Evolutionary conservation across 2,888 invertebrate genomes (phyloP).

Genomic region (Cryptophagus acutangulus): DNA sequence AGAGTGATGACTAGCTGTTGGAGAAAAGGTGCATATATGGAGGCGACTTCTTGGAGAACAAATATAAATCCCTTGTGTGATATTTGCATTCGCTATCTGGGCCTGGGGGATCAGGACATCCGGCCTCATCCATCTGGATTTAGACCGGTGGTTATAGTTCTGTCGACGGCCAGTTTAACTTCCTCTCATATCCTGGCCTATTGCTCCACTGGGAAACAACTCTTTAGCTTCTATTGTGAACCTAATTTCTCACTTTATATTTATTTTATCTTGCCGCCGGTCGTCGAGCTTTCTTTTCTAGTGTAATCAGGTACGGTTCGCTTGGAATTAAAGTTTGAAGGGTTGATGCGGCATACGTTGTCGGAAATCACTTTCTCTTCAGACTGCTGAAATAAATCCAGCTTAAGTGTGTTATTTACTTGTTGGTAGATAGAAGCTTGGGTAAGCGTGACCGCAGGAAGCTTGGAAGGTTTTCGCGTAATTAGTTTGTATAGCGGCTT

Average conservation of each 20-base stretch:
- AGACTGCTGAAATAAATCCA: constrained; percentile 22
- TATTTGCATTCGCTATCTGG: constrained; percentile 30
- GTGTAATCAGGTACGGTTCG: too few species aligned
- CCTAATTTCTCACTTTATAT: too few species aligned
- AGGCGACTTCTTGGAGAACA: constrained; percentile 13
- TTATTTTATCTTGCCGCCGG: too few species aligned
- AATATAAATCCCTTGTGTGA: constrained; percentile 24
- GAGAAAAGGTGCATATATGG: background rate
- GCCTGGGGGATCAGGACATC: constrained; percentile 24
- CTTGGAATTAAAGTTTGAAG: too few species aligned
- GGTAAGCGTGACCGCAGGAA: constrained; percentile 1
- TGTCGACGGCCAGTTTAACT: constrained; percentile 15
- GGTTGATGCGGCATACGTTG: constrained; percentile 2
- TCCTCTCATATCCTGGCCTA: constrained; percentile 6
- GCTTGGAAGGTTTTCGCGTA: constrained; percentile 2
- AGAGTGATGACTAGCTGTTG: constrained; percentile 1
- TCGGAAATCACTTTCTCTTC: constrained; percentile 20
- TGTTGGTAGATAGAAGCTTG: constrained; percentile 2
- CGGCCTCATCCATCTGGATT: constrained; percentile 28
- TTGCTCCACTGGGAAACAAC: constrained; percentile 8
- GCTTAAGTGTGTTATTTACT: constrained; percentile 20
- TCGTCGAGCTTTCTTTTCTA: too few species aligned
- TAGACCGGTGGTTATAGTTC: constrained; percentile 15
- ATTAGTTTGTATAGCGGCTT: constrained; percentile 2
- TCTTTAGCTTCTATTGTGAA: constrained; percentile 3